Evolutionary conservation across 2,888 invertebrate species (phyloP).

Genomic region (Amiota mariae): DNA sequence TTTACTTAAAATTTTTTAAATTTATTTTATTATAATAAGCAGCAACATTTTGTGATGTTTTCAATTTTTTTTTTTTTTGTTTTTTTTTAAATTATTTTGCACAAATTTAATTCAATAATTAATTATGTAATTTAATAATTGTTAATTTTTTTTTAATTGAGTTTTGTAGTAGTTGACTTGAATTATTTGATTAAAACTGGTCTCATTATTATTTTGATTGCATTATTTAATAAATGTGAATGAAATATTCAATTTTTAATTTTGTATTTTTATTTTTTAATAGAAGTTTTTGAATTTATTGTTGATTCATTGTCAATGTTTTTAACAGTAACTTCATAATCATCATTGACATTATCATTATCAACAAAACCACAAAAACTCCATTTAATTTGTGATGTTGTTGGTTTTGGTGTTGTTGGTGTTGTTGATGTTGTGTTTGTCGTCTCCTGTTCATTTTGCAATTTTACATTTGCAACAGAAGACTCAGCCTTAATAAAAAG

Average conservation of each 20-base stretch:
- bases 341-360: conserved; percentile 29
- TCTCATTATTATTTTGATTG: conserved; percentile 58
- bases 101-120: conserved; percentile 11
- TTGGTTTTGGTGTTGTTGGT: not conserved
- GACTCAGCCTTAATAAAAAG: conserved; percentile 87
- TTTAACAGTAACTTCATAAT: not conserved
- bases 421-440: conserved; percentile 1
- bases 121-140: conserved; percentile 44
- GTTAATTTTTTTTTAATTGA: conserved; percentile 55
- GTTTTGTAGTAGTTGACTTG: conserved; percentile 53
- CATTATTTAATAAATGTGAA: conserved; percentile 52
- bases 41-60: conserved; percentile 40
- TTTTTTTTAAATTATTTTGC: conserved; percentile 37
- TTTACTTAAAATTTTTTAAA: conserved; percentile 36
- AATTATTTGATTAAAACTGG: conserved; percentile 46
- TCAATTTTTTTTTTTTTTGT: no score
- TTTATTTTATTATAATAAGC: conserved; percentile 21
- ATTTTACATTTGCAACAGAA: conserved; percentile 84
- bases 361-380: conserved; percentile 79
- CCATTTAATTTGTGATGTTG: conserved; percentile 76
- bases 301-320: not conserved
- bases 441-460: conserved; percentile 77
- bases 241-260: conserved; percentile 58
- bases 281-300: conserved; percentile 19
- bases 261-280: conserved; percentile 43